Evolutionary conservation across 2,797 vertebrate species (phyloP).

Genomic region (Centroberyx gerrardi): DNA sequence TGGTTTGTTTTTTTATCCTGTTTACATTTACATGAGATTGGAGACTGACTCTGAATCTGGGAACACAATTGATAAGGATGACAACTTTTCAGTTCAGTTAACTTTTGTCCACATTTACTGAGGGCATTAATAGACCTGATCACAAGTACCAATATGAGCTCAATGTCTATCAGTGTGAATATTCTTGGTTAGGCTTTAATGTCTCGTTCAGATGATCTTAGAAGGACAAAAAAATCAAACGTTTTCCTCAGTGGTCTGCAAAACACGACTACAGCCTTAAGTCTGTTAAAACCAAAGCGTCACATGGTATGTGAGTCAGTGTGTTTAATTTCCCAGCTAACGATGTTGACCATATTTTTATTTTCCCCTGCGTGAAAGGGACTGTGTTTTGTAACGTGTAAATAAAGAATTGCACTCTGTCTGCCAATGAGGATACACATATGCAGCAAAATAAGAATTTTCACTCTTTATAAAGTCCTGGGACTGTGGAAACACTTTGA

Average conservation of each 20-base stretch:
- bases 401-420: constrained; percentile 75
- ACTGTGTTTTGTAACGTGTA: constrained; percentile 65
- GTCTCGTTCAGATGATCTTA: constrained; percentile 42
- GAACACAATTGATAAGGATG: constrained; percentile 4
- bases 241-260: constrained; percentile 56
- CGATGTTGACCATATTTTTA: constrained; percentile 48
- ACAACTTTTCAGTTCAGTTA: constrained; percentile 7
- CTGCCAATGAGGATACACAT: constrained; percentile 75
- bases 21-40: background rate
- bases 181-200: constrained; percentile 36
- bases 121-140: constrained; percentile 16
- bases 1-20: constrained; percentile 8
- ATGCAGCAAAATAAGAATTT: constrained; percentile 74
- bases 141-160: constrained; percentile 31
- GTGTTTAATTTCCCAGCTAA: constrained; percentile 57
- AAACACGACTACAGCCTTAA: constrained; percentile 48
- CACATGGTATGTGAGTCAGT: constrained; percentile 52
- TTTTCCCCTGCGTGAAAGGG: constrained; percentile 68
- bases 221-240: constrained; percentile 48
- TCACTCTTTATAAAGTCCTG: constrained; percentile 69
- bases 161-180: constrained; percentile 27
- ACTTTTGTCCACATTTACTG: constrained; percentile 19
- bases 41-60: background rate
- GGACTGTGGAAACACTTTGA: constrained; percentile 85
- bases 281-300: constrained; percentile 62